A percentile compares a stretch with the other conserved stretches of the same genome.
These are phyloP conservation scores for Camptogramma bilineatum DNA, from an alignment of 2,888 invertebrate genomes.

Conservation along the genomic window DNA sequence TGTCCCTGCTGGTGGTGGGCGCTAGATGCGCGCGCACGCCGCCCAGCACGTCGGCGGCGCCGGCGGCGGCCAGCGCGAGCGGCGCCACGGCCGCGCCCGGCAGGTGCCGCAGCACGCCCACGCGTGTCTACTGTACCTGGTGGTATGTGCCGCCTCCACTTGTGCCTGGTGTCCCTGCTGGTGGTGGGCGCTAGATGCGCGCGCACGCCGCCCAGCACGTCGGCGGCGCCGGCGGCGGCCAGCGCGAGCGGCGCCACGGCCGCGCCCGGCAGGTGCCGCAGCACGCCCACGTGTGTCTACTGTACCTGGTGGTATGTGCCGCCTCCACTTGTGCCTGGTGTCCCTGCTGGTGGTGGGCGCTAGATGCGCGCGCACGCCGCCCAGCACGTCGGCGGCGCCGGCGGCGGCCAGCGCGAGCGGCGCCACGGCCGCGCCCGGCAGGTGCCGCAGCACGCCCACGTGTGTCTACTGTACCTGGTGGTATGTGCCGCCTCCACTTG, in stretches of 20 bases:
- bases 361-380: slow-evolving; percentile 95
- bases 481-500: too few relatives aligned
- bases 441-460: too few relatives aligned
- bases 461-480: too few relatives aligned
- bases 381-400: slow-evolving; percentile 95
- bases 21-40: too few relatives aligned
- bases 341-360: slow-evolving; percentile 86
- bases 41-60: too few relatives aligned
- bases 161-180: slow-evolving; percentile 68
- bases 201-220: slow-evolving; percentile 95
- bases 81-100: too few relatives aligned
- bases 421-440: slow-evolving; percentile 95
- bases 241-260: slow-evolving; percentile 95
- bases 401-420: slow-evolving; percentile 94
- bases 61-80: too few relatives aligned
- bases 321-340: too few relatives aligned
- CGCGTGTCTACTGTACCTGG: slow-evolving; percentile 40
- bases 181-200: slow-evolving; percentile 91
- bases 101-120: too few relatives aligned
- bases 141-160: slow-evolving; percentile 62
- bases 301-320: slow-evolving; percentile 43
- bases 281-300: too few relatives aligned
- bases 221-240: slow-evolving; percentile 95
- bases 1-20: too few relatives aligned
- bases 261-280: slow-evolving; percentile 93